Evolutionary conservation across 2,113 vertebrate species (phyloP).

Genomic region (Percina caprodes): DNA sequence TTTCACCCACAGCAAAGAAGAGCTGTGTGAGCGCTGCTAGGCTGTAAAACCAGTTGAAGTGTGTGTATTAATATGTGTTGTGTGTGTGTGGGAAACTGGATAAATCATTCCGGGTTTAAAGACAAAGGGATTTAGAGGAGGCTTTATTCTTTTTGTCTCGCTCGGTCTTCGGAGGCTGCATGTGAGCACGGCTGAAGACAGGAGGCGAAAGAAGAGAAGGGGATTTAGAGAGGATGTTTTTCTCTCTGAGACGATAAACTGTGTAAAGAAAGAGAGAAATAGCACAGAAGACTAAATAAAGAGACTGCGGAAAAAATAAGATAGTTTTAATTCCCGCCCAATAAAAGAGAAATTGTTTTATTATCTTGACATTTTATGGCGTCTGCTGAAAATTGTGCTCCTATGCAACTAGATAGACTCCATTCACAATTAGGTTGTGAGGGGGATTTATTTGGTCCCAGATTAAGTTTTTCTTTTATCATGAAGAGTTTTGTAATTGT

Average conservation of each 20-base stretch:
- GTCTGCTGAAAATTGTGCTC: no score
- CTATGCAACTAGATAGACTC: no score
- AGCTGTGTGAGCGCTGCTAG: slow-evolving; percentile 35
- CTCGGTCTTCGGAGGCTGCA: slow-evolving; percentile 47
- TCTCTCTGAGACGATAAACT: slow-evolving; percentile 37
- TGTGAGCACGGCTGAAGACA: slow-evolving; percentile 40
- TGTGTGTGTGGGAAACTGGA: slow-evolving; percentile 24
- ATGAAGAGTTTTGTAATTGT: no score
- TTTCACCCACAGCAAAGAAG: slow-evolving; percentile 55
- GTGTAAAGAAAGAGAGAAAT: not conserved
- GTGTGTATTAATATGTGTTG: not conserved
- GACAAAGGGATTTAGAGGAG: slow-evolving; percentile 59
- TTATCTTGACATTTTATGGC: not conserved
- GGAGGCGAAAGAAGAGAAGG: slow-evolving; percentile 33
- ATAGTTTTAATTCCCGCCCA: no score
- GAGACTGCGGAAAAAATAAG: no score
- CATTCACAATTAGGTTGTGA: no score
- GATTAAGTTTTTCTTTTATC: no score
- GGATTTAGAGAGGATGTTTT: slow-evolving; percentile 53
- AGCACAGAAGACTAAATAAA: not conserved
- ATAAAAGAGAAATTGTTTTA: no score
- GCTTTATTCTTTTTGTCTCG: slow-evolving; percentile 40
- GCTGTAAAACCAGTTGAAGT: slow-evolving; percentile 29
- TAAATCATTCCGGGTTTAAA: slow-evolving; percentile 52
- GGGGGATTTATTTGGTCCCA: no score